Evolutionary conservation across 2,797 vertebrate genomes (phyloP).

Genomic region (Paramormyrops hopkinsi): DNA sequence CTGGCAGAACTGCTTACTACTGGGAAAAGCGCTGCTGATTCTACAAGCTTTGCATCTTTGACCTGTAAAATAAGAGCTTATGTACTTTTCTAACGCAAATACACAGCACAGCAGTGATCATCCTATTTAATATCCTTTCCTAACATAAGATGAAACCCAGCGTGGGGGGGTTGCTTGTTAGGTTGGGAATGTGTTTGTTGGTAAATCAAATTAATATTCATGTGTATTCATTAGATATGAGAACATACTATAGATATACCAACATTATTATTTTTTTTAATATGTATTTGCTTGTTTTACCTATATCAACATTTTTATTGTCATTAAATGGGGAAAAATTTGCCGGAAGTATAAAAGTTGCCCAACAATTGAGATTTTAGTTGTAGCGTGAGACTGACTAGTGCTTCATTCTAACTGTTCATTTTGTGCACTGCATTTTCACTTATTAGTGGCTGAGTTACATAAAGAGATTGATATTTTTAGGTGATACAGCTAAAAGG

Average conservation of each 20-base stretch:
- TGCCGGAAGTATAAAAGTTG: not conserved
- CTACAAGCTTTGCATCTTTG: conserved; percentile 63
- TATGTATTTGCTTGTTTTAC: not conserved
- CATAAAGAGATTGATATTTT: not conserved
- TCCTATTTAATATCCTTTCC: conserved; percentile 57
- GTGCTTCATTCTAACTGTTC: not conserved
- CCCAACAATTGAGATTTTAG: not conserved
- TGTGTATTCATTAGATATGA: not conserved
- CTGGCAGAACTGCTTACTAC: conserved; percentile 67
- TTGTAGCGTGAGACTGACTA: not conserved
- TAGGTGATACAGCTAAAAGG: not conserved
- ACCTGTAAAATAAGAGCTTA: conserved; percentile 67
- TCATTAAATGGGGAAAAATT: not conserved
- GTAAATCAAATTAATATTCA: not conserved
- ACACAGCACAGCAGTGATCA: conserved; percentile 52
- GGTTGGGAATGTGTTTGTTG: not conserved
- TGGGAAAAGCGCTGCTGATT: conserved; percentile 68
- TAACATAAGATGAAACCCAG: not conserved
- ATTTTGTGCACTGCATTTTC: not conserved
- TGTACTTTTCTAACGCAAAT: conserved; percentile 59
- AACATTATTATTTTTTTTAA: not conserved
- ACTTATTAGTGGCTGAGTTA: not conserved
- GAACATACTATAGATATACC: not conserved
- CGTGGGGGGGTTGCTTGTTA: not conserved
- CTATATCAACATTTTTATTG: not conserved